Evolutionary conservation across 1,140 invertebrate species (phyloP).

Genomic region (Tribolium castaneum): DNA sequence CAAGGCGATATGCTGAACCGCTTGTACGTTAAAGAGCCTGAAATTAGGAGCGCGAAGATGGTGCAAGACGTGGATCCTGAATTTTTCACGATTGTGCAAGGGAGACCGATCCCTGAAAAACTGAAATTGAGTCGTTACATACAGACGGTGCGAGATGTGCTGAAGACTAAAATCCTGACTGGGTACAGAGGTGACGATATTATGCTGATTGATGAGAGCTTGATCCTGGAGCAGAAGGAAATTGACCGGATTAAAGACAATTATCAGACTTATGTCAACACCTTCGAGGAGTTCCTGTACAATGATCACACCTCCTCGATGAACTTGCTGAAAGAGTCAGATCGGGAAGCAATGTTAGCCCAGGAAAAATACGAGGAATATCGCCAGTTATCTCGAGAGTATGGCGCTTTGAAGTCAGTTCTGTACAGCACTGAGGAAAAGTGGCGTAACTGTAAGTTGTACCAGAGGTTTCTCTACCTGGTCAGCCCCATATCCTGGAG

Average conservation of each 20-base stretch:
- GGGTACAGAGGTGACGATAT: slow-evolving; percentile 72
- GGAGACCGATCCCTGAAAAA: slow-evolving; percentile 63
- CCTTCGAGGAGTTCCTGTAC: slow-evolving; percentile 73
- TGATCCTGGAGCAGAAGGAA: slow-evolving; percentile 68
- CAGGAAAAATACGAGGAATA: slow-evolving; percentile 66
- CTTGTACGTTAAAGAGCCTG: slow-evolving; percentile 57
- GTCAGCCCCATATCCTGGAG: slow-evolving; percentile 71
- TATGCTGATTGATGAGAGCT: slow-evolving; percentile 70
- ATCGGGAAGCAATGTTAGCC: slow-evolving; percentile 66
- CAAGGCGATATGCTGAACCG: slow-evolving; percentile 60
- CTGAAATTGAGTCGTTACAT: slow-evolving; percentile 69
- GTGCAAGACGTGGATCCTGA: slow-evolving; percentile 71
- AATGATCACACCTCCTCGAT: slow-evolving; percentile 72
- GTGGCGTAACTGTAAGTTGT: slow-evolving; percentile 71
- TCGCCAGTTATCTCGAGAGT: slow-evolving; percentile 66
- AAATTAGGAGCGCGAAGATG: slow-evolving; percentile 60
- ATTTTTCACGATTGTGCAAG: slow-evolving; percentile 71
- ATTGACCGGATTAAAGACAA: slow-evolving; percentile 68
- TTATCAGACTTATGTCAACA: slow-evolving; percentile 68
- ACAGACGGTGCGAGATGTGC: slow-evolving; percentile 67
- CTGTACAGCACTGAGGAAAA: slow-evolving; percentile 73
- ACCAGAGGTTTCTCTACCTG: slow-evolving; percentile 73
- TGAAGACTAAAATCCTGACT: slow-evolving; percentile 68
- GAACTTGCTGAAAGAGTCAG: slow-evolving; percentile 67
- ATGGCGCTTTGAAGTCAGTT: slow-evolving; percentile 67